phyloP scores from a whole-genome alignment of 2,113 vertebrate genomes.

The Gorilla gorilla region DNA sequence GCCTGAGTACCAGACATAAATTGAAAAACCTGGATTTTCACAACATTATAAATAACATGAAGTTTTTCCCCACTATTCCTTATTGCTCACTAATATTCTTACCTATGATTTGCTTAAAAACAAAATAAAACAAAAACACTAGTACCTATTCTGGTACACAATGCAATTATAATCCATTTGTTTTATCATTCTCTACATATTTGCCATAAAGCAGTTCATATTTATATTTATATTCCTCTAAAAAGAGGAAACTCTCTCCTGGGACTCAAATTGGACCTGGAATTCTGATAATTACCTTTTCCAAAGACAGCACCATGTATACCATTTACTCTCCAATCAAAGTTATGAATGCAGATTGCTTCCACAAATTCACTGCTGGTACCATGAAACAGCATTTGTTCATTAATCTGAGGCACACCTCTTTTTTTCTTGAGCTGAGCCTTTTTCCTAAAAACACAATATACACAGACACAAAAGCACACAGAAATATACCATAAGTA shows the following conservation, averaged over 20 bases:
- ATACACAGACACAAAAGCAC: slow-evolving; percentile 38
- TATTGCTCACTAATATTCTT: neutral
- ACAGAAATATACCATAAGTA: slow-evolving; percentile 8
- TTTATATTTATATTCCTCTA: too few species aligned
- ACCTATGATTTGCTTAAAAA: slow-evolving; percentile 7
- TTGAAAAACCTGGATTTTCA: neutral
- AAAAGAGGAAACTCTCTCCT: neutral
- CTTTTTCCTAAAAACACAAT: slow-evolving; percentile 90
- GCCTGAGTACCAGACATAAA: neutral
- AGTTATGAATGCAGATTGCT: slow-evolving; percentile 98
- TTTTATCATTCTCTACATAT: neutral
- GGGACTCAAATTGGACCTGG: neutral
- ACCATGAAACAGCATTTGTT: slow-evolving; percentile 98
- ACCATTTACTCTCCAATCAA: slow-evolving; percentile 97
- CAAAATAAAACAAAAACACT: neutral
- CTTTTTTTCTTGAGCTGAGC: slow-evolving; percentile 95
- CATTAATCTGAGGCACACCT: slow-evolving; percentile 89
- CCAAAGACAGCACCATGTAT: slow-evolving; percentile 95
- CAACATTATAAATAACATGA: neutral
- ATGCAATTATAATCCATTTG: neutral
- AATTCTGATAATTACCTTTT: slow-evolving; percentile 88
- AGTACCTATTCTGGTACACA: neutral
- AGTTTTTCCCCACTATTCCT: neutral
- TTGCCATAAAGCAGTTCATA: neutral
- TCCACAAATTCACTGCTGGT: slow-evolving; percentile 96